These are phyloP conservation scores for Neosilurus hyrtlii DNA, from an alignment of 2,797 vertebrate genomes.

Conservation along the genomic window DNA sequence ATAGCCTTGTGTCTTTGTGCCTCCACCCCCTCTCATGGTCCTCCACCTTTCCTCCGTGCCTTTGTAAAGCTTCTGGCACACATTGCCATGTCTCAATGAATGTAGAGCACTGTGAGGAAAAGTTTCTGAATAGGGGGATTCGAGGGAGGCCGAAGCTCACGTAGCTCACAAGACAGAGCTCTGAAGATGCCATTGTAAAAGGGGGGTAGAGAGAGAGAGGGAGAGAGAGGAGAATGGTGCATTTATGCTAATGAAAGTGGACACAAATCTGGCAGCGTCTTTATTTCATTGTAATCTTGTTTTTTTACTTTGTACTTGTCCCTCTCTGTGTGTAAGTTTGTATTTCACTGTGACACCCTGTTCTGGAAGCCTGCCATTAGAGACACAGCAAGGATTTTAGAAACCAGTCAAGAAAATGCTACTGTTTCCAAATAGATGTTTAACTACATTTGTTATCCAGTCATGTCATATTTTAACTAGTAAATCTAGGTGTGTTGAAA, in stretches of 20 bases:
- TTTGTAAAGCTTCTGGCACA: slow-evolving; percentile 47
- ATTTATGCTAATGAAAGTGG: slow-evolving; percentile 19
- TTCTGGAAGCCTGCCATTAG: not conserved
- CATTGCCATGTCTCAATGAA: slow-evolving; percentile 35
- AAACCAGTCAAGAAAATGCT: not conserved
- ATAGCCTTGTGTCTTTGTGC: not conserved
- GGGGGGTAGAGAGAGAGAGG: slow-evolving; percentile 22
- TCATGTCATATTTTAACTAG: not conserved
- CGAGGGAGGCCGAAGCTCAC: slow-evolving; percentile 41
- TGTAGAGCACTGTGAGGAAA: slow-evolving; percentile 34
- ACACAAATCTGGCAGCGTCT: slow-evolving; percentile 1
- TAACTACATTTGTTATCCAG: not conserved
- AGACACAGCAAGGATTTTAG: not conserved
- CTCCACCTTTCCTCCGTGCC: slow-evolving; percentile 34
- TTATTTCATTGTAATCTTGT: not conserved
- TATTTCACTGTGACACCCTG: slow-evolving; percentile 6
- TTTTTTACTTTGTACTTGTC: not conserved
- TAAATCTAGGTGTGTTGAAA: not conserved
- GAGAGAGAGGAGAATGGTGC: slow-evolving; percentile 13
- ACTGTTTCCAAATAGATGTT: not conserved
- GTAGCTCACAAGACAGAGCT: slow-evolving; percentile 39
- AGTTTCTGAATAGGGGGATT: slow-evolving; percentile 48
- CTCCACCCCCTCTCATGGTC: slow-evolving; percentile 9
- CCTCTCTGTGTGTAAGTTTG: not conserved
- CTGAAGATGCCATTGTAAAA: slow-evolving; percentile 44